Conservation (phyloP, 2,797 vertebrate species). For the Garrulus glandarius region DNA sequence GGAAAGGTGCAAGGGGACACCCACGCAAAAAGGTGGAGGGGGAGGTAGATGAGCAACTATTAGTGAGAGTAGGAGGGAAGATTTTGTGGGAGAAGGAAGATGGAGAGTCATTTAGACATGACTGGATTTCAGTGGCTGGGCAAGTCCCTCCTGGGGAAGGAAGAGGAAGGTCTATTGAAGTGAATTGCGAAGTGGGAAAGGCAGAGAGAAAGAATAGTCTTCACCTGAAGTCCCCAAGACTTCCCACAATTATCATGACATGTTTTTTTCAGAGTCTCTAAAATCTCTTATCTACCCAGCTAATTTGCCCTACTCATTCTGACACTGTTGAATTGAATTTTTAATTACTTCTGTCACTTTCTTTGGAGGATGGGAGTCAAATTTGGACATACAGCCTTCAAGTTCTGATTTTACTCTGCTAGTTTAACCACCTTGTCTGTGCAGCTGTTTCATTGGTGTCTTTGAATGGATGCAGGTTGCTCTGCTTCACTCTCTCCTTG, state of each 20-base stretch:
- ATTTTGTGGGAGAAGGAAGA: background rate
- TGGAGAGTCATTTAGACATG: background rate
- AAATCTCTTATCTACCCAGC: background rate
- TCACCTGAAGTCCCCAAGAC: background rate
- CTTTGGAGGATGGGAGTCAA: background rate
- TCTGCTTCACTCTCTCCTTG: background rate
- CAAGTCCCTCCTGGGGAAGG: background rate
- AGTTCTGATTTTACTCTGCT: background rate
- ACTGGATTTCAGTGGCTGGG: background rate
- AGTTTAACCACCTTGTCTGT: background rate
- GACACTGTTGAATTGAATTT: background rate
- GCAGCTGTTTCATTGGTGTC: background rate
- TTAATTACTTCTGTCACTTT: background rate
- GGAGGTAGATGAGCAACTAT: background rate
- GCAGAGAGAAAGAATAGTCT: background rate
- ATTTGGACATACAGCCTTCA: background rate
- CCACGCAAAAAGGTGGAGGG: rapidly evolving
- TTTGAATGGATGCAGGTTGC: background rate
- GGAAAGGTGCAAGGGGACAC: background rate
- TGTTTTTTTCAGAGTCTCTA: background rate
- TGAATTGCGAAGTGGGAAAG: background rate
- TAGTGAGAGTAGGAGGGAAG: background rate
- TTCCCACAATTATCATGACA: background rate
- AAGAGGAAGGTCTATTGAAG: background rate
- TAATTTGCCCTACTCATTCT: background rate